phyloP scores from a whole-genome alignment of 2,888 invertebrate species.

The Tachystola acroxantha region DNA sequence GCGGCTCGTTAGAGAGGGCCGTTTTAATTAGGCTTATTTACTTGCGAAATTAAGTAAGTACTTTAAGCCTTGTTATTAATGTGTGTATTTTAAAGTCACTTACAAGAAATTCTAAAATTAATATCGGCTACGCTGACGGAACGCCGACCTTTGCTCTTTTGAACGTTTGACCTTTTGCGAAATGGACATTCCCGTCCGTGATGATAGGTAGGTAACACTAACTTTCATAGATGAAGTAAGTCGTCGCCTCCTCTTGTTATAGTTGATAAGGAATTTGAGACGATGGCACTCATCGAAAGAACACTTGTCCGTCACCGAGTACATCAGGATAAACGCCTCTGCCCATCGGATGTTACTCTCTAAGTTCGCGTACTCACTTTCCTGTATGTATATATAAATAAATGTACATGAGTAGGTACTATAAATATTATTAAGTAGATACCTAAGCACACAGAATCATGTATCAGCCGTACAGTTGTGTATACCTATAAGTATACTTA shows the following conservation, averaged over 20 bases:
- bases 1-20: background rate
- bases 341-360: conserved; percentile 93
- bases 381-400: conserved; percentile 73
- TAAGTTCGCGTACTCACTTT: conserved; percentile 81
- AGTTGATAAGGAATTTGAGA: conserved; percentile 89
- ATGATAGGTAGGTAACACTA: too few relatives aligned
- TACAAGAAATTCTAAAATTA: too few relatives aligned
- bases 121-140: too few relatives aligned
- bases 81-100: too few relatives aligned
- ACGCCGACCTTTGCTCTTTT: too few relatives aligned
- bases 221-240: conserved; percentile 80
- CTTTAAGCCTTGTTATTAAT: too few relatives aligned
- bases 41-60: too few relatives aligned
- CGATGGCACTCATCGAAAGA: conserved; percentile 92
- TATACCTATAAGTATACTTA: too few relatives aligned
- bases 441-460: too few relatives aligned
- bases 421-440: background rate
- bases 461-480: too few relatives aligned
- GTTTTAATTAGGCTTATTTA: background rate
- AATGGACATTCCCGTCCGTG: too few relatives aligned
- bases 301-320: conserved; percentile 93
- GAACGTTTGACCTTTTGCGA: too few relatives aligned
- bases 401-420: conserved; percentile 1
- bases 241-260: conserved; percentile 84
- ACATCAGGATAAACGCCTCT: conserved; percentile 91